Conservation (phyloP, 2,888 invertebrate genomes). For the Syritta pipiens region DNA sequence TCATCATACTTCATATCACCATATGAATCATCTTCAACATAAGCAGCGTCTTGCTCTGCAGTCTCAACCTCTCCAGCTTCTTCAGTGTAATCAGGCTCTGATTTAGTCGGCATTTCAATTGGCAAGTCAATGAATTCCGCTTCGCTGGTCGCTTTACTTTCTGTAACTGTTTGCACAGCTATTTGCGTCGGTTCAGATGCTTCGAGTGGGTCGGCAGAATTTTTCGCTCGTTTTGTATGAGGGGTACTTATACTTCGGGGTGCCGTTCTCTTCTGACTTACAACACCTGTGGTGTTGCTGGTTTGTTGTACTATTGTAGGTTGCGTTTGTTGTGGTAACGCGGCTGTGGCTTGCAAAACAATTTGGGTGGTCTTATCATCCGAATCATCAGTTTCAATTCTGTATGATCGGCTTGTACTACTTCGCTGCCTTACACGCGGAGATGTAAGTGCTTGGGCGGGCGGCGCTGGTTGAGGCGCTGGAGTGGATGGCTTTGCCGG, state of each 20-base stretch:
- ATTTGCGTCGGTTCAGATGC: conserved; percentile 82
- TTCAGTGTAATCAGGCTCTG: conserved; percentile 84
- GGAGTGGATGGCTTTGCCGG: conserved; percentile 84
- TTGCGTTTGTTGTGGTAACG: conserved; percentile 73
- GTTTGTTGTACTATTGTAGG: conserved; percentile 69
- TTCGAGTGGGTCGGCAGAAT: conserved; percentile 82
- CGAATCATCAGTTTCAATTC: conserved; percentile 84
- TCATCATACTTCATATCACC: conserved; percentile 82
- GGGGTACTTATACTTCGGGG: conserved; percentile 75
- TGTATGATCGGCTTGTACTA: conserved; percentile 79
- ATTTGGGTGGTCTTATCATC: conserved; percentile 81
- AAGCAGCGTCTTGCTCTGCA: conserved; percentile 83
- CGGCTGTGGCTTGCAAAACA: conserved; percentile 80
- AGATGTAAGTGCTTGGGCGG: conserved; percentile 73
- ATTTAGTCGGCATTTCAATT: conserved; percentile 82
- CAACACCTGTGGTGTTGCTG: conserved; percentile 75
- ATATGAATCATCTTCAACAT: conserved; percentile 84
- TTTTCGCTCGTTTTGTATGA: conserved; percentile 76
- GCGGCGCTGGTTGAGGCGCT: conserved; percentile 79
- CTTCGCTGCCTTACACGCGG: conserved; percentile 76
- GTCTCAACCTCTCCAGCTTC: conserved; percentile 84
- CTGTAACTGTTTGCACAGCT: conserved; percentile 80
- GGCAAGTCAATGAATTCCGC: conserved; percentile 79
- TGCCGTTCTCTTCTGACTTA: conserved; percentile 77
- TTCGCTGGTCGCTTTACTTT: conserved; percentile 73